Evolutionary conservation across 37 sponge, comb jelly and placozoan species (phyloP).

Genomic region (Sycon ciliatum): DNA sequence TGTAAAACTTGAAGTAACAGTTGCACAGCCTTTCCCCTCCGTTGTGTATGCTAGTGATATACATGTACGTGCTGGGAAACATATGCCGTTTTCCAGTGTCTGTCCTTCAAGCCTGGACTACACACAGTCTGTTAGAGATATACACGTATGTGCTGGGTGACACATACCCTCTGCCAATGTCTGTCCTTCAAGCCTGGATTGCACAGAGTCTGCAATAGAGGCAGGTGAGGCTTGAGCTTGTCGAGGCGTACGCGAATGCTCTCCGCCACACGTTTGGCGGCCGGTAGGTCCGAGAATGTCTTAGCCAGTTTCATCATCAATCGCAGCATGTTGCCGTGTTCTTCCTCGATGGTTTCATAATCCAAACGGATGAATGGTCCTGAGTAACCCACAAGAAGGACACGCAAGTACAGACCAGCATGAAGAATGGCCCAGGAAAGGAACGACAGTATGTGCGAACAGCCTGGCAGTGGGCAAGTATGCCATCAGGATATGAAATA

Average conservation of each 20-base stretch:
- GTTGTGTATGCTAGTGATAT: too few relatives aligned
- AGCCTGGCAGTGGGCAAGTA: too few relatives aligned
- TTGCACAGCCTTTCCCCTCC: too few relatives aligned
- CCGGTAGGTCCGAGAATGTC: constrained; percentile 70
- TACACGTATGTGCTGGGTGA: neutral
- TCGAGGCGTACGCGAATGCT: constrained; percentile 75
- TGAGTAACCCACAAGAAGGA: neutral
- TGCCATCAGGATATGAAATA: too few relatives aligned
- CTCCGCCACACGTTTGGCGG: constrained; percentile 72
- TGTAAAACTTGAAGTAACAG: too few relatives aligned
- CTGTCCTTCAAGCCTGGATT: constrained; percentile 87
- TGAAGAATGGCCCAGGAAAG: neutral
- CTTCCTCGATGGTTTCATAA: constrained; percentile 86
- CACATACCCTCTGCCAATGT: constrained; percentile 56
- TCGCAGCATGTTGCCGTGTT: constrained; percentile 73
- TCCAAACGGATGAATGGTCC: constrained; percentile 81
- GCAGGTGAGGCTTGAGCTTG: constrained; percentile 80
- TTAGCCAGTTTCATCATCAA: constrained; percentile 80
- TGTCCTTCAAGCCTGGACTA: constrained; percentile 81
- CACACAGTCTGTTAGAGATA: too few relatives aligned
- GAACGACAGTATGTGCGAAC: too few relatives aligned
- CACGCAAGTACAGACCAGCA: too few relatives aligned
- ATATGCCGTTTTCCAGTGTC: constrained; percentile 64
- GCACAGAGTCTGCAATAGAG: constrained; percentile 75
- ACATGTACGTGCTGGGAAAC: neutral